These are phyloP conservation scores for Plectropomus leopardus DNA, from an alignment of 2,113 vertebrate species.

Conservation along the genomic window DNA sequence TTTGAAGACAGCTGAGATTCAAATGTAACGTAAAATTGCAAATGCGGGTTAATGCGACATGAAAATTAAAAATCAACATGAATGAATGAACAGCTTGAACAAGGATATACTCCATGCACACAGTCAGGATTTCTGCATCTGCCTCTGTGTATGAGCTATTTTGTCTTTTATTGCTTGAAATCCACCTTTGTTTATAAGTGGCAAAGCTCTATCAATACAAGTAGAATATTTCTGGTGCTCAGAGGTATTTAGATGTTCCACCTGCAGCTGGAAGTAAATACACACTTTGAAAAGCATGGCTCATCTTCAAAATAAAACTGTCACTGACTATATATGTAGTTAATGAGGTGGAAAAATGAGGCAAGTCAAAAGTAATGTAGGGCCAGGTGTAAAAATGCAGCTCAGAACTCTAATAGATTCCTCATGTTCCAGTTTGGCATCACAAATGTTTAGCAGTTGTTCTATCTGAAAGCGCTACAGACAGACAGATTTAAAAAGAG, in stretches of 20 bases:
- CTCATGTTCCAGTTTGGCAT: constrained; percentile 3
- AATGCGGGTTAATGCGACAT: not conserved
- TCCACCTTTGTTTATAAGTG: not conserved
- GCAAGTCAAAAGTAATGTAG: constrained; percentile 5
- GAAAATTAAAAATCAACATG: not conserved
- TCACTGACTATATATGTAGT: not conserved
- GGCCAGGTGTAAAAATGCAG: constrained; percentile 9
- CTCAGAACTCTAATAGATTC: constrained; percentile 1
- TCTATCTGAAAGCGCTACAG: not conserved
- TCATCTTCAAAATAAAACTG: constrained; percentile 15
- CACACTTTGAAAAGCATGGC: constrained; percentile 1
- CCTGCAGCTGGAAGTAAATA: not conserved
- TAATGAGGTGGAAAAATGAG: constrained; percentile 17
- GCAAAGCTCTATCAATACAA: not conserved
- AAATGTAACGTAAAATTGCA: not conserved
- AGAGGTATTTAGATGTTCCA: not conserved
- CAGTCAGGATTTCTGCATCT: not conserved
- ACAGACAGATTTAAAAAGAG: constrained; percentile 5
- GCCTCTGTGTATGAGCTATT: not conserved
- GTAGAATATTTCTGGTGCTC: not conserved
- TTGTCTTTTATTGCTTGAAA: not conserved
- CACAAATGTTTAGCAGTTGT: constrained; percentile 20
- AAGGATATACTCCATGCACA: not conserved
- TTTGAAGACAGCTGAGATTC: not conserved
- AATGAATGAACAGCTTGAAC: not conserved